Conservation (phyloP, 2,797 vertebrate species). For the Microctenopoma lineatum region DNA sequence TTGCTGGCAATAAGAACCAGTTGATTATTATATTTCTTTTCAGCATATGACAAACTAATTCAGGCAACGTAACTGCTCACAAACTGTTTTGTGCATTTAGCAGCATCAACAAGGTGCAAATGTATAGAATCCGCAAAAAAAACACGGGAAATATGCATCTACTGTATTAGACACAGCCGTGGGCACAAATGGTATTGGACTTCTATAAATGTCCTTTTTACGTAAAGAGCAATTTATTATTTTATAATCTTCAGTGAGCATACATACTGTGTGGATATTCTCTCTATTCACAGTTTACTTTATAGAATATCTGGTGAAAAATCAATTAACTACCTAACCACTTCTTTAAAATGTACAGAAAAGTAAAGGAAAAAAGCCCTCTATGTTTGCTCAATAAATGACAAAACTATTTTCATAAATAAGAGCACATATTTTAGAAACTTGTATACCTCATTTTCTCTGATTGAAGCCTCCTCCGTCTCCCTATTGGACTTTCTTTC, state of each 20-base stretch:
- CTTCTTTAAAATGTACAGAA: too few species aligned
- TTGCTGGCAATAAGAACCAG: slow-evolving; percentile 64
- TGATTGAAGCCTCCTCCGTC: slow-evolving; percentile 76
- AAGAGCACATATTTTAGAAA: not conserved
- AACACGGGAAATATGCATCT: not conserved
- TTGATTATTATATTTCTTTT: not conserved
- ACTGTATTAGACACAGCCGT: not conserved
- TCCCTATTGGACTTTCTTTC: slow-evolving; percentile 72
- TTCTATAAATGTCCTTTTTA: not conserved
- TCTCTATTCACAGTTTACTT: too few species aligned
- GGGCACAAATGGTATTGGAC: not conserved
- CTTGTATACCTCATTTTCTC: slow-evolving; percentile 83
- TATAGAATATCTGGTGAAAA: too few species aligned
- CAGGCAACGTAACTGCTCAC: too few species aligned
- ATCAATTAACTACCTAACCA: too few species aligned
- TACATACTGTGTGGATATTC: too few species aligned
- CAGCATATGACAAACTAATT: not conserved
- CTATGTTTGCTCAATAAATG: not conserved
- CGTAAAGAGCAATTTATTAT: not conserved
- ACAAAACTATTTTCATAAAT: too few species aligned
- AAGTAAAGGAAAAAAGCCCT: too few species aligned
- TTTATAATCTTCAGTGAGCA: too few species aligned
- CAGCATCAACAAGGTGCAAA: not conserved
- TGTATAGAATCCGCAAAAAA: not conserved
- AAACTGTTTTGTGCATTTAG: too few species aligned